Evolutionary conservation across 1,140 invertebrate species (phyloP), one percentile per base, ranked within the genome.

Genomic region (Halictus rubicundus): DNA sequence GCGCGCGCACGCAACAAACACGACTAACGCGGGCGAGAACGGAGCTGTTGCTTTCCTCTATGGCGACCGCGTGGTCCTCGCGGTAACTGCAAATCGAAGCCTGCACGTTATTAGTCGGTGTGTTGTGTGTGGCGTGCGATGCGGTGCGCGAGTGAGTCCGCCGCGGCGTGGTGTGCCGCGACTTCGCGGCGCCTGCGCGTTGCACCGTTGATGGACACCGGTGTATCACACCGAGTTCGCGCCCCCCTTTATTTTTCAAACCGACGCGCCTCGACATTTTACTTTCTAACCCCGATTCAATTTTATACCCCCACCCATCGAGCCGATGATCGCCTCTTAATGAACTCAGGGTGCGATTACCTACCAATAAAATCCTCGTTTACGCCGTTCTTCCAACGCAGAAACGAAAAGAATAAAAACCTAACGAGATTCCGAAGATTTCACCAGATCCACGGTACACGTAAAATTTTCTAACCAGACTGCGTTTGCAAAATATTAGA

Each of bases 121-220:
- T 84, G 80, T 75, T 90, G 91, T 91, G 91, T 92, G 90, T 92
- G 90, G 89, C 92, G 89, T 92, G 92, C 92, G 86, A 90, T 92
- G 88, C 92, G 90, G 90, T 92, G 91, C 92, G 90, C 92, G 92
- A 93, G 91, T 93, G 92, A 92, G 90, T 92, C 92, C 90, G 84
- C 88, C 90, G 88, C 91, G 87, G 87, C 91, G 87, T 87, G 90
- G 88, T 88, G 90, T 92, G 89, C 90, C 91, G 89, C 89, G 89
- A 87, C 84, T 88, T 86, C 87, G 85, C 84, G 59, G 92, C 92
- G 92, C 92, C 87, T 90, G 92, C 92, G 92, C 92, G 83, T 78
- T 75, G 27, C 66, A 46, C 49, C 74, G 83, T 65, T 68, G 66
- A 54, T 59, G 46, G 54, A 49, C 84, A 84, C 66, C 66, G 82